A percentile compares a stretch with the other conserved stretches of the same genome.
These are phyloP conservation scores for Ceratoteleas bidentatus DNA, from an alignment of 1,140 invertebrate species.

Conservation along the genomic window DNA sequence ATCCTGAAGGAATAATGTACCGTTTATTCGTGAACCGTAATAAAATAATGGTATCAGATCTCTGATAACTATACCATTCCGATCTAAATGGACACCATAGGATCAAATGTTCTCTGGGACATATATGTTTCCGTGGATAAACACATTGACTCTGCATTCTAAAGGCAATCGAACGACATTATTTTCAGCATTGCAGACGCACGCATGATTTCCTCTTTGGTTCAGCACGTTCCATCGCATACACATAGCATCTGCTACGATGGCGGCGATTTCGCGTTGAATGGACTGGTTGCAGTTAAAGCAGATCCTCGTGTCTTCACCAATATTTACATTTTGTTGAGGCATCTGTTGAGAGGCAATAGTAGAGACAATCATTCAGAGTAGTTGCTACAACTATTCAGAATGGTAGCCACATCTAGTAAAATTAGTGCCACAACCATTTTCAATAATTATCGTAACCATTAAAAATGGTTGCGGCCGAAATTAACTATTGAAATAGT, in stretches of 20 bases:
- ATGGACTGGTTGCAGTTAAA: conserved; percentile 18
- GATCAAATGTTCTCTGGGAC: conserved; percentile 13
- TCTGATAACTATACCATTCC: not conserved
- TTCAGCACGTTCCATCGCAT: conserved; percentile 25
- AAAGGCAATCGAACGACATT: conserved; percentile 19
- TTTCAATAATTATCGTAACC: too few relatives aligned
- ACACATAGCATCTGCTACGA: conserved; percentile 13
- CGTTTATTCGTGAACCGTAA: conserved; percentile 18
- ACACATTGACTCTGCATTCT: conserved; percentile 13
- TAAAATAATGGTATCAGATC: not conserved
- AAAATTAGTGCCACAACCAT: too few relatives aligned
- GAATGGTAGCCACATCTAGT: too few relatives aligned
- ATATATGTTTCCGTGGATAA: conserved; percentile 10
- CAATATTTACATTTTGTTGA: not conserved
- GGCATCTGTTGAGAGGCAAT: too few relatives aligned
- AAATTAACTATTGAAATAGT: too few relatives aligned
- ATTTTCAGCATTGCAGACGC: conserved; percentile 9
- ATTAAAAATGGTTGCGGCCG: too few relatives aligned
- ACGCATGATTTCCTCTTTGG: conserved; percentile 18
- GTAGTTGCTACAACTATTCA: too few relatives aligned
- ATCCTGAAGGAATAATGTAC: conserved; percentile 18
- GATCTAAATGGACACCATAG: not conserved
- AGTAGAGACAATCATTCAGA: too few relatives aligned
- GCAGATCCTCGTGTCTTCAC: conserved; percentile 19
- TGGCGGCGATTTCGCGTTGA: conserved; percentile 5